Conservation (phyloP, 2,888 invertebrate genomes). For the Chrysodeixis includens region DNA sequence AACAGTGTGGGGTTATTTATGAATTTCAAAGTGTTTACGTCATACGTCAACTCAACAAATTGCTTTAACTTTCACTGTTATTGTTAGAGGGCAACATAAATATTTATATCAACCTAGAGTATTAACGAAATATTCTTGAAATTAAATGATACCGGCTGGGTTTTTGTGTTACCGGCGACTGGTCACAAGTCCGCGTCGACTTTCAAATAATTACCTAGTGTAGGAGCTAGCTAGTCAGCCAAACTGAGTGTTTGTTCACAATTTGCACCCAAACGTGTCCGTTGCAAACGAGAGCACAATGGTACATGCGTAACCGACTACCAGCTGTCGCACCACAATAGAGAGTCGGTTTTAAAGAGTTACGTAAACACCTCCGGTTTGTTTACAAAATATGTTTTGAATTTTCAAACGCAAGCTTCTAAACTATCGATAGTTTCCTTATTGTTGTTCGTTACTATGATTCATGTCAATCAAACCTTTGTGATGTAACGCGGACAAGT, state of each 20-base stretch:
- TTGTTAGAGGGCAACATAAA: conserved; percentile 11
- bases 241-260: conserved; percentile 48
- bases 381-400: conserved; percentile 77
- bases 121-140: not conserved
- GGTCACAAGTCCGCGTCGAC: conserved; percentile 8
- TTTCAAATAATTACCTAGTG: conserved; percentile 32
- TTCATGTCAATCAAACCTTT: conserved; percentile 38
- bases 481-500: conserved; percentile 25
- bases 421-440: conserved; percentile 48
- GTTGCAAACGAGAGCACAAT: conserved; percentile 80
- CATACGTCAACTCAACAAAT: conserved; percentile 4
- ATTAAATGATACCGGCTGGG: conserved; percentile 2
- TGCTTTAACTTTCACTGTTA: conserved; percentile 8
- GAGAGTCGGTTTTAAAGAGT: conserved; percentile 76
- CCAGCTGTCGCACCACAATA: conserved; percentile 84
- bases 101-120: not conserved
- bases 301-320: conserved; percentile 75
- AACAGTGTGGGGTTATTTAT: not conserved
- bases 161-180: conserved; percentile 5
- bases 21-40: not conserved
- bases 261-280: conserved; percentile 65
- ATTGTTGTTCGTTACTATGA: conserved; percentile 41
- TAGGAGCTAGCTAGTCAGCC: conserved; percentile 14
- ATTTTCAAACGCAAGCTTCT: conserved; percentile 34
- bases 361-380: conserved; percentile 76